A percentile compares a stretch with the other conserved stretches of the same genome.
Conservation (phyloP, 2,888 invertebrate species). For the Melipona bicolor region DNA sequence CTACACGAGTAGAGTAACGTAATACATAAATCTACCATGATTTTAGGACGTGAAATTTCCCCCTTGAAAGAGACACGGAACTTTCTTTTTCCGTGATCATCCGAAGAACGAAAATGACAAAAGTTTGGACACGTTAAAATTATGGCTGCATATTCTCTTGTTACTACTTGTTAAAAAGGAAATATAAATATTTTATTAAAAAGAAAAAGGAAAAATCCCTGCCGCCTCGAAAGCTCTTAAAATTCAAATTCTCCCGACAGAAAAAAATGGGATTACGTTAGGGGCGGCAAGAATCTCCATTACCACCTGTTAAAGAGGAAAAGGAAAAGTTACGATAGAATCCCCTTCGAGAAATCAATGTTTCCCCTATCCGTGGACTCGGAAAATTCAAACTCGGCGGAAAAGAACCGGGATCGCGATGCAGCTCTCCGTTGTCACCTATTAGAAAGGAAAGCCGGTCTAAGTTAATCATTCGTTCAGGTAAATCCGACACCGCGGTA, state of each 20-base stretch:
- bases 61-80: background rate
- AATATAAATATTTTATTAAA: too few species aligned
- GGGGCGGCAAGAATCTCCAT: too few species aligned
- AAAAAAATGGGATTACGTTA: too few species aligned
- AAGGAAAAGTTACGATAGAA: background rate
- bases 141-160: too few species aligned
- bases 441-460: background rate
- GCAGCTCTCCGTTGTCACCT: background rate
- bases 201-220: too few species aligned
- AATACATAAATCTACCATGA: background rate
- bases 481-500: background rate
- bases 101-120: too few species aligned
- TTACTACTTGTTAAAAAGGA: too few species aligned
- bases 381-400: background rate
- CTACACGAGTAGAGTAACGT: background rate
- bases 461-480: background rate
- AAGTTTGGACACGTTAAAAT: too few species aligned
- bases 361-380: background rate
- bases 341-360: background rate
- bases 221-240: too few species aligned
- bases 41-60: background rate
- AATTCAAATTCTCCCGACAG: too few species aligned
- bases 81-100: background rate
- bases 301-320: too few species aligned
- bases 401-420: background rate